Evolutionary conservation across 1,140 invertebrate genomes (phyloP), one percentile per base, ranked within the genome.

Genomic region (Elysia chlorotica): DNA sequence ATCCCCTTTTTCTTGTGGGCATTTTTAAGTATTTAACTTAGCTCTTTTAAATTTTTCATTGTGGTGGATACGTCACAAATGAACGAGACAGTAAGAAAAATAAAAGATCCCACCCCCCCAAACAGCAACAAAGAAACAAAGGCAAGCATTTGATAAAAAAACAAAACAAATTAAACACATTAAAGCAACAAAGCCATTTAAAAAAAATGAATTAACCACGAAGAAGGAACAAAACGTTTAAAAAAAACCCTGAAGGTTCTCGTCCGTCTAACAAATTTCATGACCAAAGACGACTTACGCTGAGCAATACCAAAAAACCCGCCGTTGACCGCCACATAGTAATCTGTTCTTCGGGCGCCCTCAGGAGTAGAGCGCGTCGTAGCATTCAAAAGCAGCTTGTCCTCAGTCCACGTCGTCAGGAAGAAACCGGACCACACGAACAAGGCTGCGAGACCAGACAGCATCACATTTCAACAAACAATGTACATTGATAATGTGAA

Each of bases 341-440:
- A 56, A 28, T 73, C 35, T 2, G 48, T 23, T 28, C 25, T 59
- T 1, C 3, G 14, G 2, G n/a, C 21, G 10, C 48, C 63, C 28
- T 66, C 63, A 25, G 30, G 30, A 33, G 68, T 81, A 68, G 30
- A 68, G 38, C 62, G 57, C 14, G 77, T 57, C 4, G 74, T 67
- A 28, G 33, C 70, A 25, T 78, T 73, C 21, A 71, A 72, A 2
- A 85, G 30, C 5, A 75, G n/a, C 2, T 65, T 54, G 41, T 86
- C 83, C 33, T 84, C 79, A 4, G 83, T 85, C 85, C 85, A 86
- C 19, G 65, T 75, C 10, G 79, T 82, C 48, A 86, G 76, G 82
- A 82, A 86, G 48, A 83, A 78, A 69, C 74, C 85, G 17, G 82
- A 79, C 56, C 73, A 6, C 82, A 71, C 38, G 66, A 78, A 1